Evolutionary conservation across 2,797 vertebrate species (phyloP).

Genomic region (Chelon labrosus): DNA sequence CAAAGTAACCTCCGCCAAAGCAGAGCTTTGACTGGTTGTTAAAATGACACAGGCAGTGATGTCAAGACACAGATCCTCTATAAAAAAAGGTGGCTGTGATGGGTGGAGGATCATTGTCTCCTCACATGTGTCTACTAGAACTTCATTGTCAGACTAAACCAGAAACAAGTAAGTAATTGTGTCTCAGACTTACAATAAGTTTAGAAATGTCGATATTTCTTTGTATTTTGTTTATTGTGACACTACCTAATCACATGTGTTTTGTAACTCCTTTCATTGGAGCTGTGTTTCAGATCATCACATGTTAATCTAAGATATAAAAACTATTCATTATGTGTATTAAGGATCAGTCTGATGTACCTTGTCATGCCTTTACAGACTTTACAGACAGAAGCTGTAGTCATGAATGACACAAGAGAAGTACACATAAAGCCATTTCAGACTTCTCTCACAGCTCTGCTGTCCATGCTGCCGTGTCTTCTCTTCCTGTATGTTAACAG

Average conservation of each 20-base stretch:
- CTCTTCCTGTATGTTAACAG: conserved; percentile 73
- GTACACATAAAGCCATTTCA: neutral
- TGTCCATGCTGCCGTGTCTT: conserved; percentile 60
- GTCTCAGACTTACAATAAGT: neutral
- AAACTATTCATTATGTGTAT: neutral
- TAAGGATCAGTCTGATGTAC: neutral
- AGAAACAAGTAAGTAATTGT: conserved; percentile 28
- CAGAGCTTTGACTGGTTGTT: conserved; percentile 40
- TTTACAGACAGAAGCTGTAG: neutral
- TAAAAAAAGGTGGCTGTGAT: neutral
- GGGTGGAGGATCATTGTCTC: neutral
- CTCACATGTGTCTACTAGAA: neutral
- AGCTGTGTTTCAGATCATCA: neutral
- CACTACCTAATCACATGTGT: neutral
- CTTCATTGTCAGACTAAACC: neutral
- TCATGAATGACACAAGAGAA: conserved; percentile 52
- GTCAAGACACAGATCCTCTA: conserved; percentile 13
- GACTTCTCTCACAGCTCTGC: conserved; percentile 22
- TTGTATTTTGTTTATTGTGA: neutral
- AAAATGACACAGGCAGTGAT: conserved; percentile 22
- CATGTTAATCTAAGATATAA: neutral
- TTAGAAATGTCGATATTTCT: neutral
- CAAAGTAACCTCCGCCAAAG: neutral
- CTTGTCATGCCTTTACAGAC: conserved; percentile 37
- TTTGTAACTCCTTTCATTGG: neutral